Evolutionary conservation across 1,140 invertebrate genomes (phyloP), one percentile per base, ranked within the genome.

Genomic region (Drosophila lacteicornis): DNA sequence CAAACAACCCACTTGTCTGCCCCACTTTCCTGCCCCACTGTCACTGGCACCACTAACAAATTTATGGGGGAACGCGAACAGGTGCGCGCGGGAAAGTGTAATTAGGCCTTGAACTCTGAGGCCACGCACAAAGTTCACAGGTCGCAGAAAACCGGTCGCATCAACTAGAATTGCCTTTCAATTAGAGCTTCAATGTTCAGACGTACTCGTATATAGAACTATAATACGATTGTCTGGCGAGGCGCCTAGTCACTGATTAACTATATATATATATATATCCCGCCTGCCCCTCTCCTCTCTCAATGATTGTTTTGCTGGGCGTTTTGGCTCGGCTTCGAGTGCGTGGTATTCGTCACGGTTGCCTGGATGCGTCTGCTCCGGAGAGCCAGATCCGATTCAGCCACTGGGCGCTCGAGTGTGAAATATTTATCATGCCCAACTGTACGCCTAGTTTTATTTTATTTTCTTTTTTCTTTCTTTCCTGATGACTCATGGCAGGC

Each of bases 331-430:
- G 43, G 25, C 12, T 55, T 71, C 33, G 51, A 51, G 53, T 85
- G 82, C 74, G 75, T 79, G 76, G 56, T 58, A 46, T 30, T 62
- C 79, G 82, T 87, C 73, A 87, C 60, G 83, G 46, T 87, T 84
- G 69, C 74, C 69, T 88, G 85, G 82, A 82, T 67, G 79, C 83
- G 66, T 82, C 65, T 86, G 82, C 63, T 68, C 67, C 67, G 42
- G 42, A 55, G 67, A 68, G 75, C 46, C 75, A 82, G 79, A 78
- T 75, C 69, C 40, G n/a, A 65, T 53, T 51, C 49, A 79, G 50
- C 63, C 69, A 30, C 53, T 57, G 55, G 42, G 27, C 76, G 61
- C 80, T 76, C 70, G 62, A 73, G 66, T 81, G 78, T 85, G 40
- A 85, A 84, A 77, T 73, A 69, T 78, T 73, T 61, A 79, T 79